A percentile compares a stretch with the other conserved stretches of the same genome.
Conservation (phyloP, 2,113 vertebrate genomes). For the Diadophis punctatus region DNA sequence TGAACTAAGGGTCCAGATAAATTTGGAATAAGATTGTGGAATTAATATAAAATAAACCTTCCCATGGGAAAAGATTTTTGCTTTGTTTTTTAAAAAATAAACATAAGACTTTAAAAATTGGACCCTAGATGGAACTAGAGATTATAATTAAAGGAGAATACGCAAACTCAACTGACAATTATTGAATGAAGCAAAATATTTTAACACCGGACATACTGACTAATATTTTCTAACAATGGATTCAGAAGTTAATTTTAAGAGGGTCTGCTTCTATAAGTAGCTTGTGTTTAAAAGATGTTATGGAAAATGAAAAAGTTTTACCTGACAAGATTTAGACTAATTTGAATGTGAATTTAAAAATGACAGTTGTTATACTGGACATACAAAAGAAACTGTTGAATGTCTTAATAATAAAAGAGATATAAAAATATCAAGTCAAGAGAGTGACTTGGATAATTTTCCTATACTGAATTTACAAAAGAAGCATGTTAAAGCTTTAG, state of each 20-base stretch:
- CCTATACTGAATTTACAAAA: not conserved
- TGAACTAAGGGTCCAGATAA: not conserved
- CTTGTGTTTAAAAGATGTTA: not conserved
- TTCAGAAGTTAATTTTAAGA: not conserved
- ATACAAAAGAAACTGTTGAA: not conserved
- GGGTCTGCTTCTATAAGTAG: not conserved
- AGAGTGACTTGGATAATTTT: not conserved
- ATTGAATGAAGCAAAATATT: not conserved
- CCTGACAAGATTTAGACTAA: not conserved
- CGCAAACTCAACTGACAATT: not conserved
- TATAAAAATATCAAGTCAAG: not conserved
- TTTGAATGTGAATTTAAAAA: not conserved
- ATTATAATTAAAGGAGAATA: not conserved
- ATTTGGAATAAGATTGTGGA: not conserved
- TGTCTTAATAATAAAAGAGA: not conserved
- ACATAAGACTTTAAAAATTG: not conserved
- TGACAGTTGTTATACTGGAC: not conserved
- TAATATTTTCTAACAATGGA: not conserved
- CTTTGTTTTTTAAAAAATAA: not conserved
- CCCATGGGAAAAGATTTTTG: not conserved
- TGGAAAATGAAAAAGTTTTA: not conserved
- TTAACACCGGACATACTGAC: not conserved
- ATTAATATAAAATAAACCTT: not conserved
- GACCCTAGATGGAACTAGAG: not conserved
- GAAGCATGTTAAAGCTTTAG: not conserved